phyloP scores from a whole-genome alignment of 2,888 invertebrate species.

The Seladonia tumulorum region DNA sequence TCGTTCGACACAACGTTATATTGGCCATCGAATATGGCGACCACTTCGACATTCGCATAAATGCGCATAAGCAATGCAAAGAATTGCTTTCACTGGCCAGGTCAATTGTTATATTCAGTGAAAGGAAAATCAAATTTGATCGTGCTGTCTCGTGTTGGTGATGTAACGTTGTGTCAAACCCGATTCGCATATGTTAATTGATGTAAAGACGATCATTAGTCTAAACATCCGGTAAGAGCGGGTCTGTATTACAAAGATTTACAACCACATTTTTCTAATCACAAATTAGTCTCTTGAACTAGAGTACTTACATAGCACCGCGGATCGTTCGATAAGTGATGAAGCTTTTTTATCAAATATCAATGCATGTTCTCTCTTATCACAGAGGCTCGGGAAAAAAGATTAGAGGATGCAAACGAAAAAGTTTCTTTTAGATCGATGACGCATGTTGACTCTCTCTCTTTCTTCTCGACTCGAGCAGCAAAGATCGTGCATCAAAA shows the following conservation, averaged over 20 bases:
- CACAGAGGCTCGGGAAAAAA: background rate
- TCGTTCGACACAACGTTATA: slow-evolving; percentile 35
- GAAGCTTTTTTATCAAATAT: slow-evolving; percentile 40
- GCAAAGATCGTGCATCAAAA: background rate
- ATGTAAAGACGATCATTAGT: slow-evolving; percentile 48
- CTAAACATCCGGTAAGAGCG: slow-evolving; percentile 66
- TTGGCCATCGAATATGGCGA: too few relatives aligned
- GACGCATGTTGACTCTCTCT: slow-evolving; percentile 30
- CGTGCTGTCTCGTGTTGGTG: background rate
- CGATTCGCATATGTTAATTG: slow-evolving; percentile 32
- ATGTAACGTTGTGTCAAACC: slow-evolving; percentile 37
- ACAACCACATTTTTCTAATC: slow-evolving; percentile 14
- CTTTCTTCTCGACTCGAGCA: background rate
- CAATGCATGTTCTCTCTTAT: slow-evolving; percentile 32
- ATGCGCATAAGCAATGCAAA: too few relatives aligned
- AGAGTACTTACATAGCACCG: slow-evolving; percentile 45
- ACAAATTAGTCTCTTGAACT: slow-evolving; percentile 29
- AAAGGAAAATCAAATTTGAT: background rate
- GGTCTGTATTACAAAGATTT: slow-evolving; percentile 67
- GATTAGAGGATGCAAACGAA: background rate
- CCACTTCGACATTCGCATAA: too few relatives aligned
- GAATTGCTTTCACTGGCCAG: background rate
- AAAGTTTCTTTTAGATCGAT: slow-evolving; percentile 12
- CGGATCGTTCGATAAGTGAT: slow-evolving; percentile 26
- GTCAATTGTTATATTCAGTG: background rate